Percentiles rank a stretch among this genome's conserved stretches.
These are phyloP conservation scores for Anthrax anthrax DNA, from an alignment of 2,888 invertebrate species.

Conservation along the genomic window DNA sequence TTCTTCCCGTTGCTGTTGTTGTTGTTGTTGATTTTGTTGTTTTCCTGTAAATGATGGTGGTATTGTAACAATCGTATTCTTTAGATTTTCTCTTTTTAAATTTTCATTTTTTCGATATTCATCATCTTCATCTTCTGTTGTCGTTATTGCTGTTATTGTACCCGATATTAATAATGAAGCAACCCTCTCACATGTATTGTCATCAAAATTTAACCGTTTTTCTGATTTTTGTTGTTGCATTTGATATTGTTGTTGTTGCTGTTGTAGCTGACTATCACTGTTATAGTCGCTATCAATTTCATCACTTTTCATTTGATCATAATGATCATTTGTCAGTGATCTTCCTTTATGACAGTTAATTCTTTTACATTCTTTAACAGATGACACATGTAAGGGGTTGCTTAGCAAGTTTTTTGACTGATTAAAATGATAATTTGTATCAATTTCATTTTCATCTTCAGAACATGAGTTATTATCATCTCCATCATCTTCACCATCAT, in stretches of 20 bases:
- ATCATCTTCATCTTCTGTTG: background rate
- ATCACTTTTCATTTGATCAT: background rate
- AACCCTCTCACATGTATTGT: conserved; percentile 14
- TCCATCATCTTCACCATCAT: conserved; percentile 10
- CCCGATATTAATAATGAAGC: conserved; percentile 7
- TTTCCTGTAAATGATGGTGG: background rate
- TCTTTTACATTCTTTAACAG: conserved; percentile 24
- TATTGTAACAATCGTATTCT: background rate
- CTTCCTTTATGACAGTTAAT: background rate
- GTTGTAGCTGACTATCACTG: background rate
- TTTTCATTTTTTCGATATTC: background rate
- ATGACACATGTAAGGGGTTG: conserved; percentile 41
- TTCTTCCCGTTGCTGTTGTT: background rate
- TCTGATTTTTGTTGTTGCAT: conserved; percentile 10
- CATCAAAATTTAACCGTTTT: conserved; percentile 6
- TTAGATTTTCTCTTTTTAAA: background rate
- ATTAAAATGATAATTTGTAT: background rate
- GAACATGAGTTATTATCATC: conserved; percentile 9
- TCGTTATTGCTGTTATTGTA: background rate
- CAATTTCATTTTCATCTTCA: conserved; percentile 17
- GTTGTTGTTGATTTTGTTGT: background rate
- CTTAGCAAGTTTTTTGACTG: conserved; percentile 39
- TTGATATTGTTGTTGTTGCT: conserved; percentile 2
- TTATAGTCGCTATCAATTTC: background rate
- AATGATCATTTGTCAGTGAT: too few relatives aligned